Evolutionary conservation across 1,140 invertebrate genomes (phyloP).

Genomic region (Brachionus plicatilis): DNA sequence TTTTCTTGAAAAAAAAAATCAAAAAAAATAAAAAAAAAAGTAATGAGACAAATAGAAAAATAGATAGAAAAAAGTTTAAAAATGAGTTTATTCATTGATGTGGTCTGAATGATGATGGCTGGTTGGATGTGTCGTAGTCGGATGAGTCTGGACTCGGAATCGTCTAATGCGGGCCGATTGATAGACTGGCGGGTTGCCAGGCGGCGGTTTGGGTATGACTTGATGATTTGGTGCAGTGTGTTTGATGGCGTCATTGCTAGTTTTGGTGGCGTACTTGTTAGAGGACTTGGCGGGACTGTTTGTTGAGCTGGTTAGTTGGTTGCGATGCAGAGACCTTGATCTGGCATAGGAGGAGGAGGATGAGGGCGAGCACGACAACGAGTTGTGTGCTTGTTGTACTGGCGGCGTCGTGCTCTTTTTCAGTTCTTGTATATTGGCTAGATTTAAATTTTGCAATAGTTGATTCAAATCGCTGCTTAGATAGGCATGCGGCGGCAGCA

Average conservation of each 20-base stretch:
- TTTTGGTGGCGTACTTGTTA: not conserved
- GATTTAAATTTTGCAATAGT: not conserved
- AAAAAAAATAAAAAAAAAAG: not conserved
- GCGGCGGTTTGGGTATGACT: constrained; percentile 28
- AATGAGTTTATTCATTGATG: not conserved
- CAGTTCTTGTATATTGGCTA: not conserved
- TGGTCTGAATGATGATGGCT: not conserved
- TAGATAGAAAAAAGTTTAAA: no score
- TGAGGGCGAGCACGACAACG: no score
- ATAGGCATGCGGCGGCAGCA: not conserved
- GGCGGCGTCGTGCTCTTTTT: not conserved
- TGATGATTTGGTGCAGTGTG: not conserved
- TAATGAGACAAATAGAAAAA: not conserved
- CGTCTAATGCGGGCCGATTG: not conserved
- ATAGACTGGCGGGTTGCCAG: constrained; percentile 4
- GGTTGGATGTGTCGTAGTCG: not conserved
- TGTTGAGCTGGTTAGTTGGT: not conserved
- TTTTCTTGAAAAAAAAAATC: not conserved
- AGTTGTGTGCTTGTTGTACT: no score
- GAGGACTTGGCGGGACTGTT: not conserved
- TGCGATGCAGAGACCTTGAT: not conserved
- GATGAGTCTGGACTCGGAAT: not conserved
- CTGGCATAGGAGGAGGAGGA: not conserved
- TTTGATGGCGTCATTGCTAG: not conserved
- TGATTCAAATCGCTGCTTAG: not conserved